phyloP scores from a whole-genome alignment of 1,140 invertebrate genomes.

The Melitaea cinxia region DNA sequence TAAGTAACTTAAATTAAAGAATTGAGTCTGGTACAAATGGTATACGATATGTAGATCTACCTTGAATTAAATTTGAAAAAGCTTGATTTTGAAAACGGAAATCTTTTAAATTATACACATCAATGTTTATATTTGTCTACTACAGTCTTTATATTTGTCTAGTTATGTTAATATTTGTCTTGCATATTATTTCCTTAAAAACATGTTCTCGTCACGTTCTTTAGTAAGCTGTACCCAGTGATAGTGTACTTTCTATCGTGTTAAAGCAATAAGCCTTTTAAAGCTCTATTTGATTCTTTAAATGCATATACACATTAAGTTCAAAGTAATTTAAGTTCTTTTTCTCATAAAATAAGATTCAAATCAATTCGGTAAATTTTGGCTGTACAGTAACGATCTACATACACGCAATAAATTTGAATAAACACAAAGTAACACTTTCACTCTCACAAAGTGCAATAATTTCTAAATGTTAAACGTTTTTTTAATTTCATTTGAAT shows the following conservation, averaged over 20 bases:
- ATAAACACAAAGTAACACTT: neutral
- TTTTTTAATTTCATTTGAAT: neutral
- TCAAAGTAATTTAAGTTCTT: neutral
- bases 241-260: constrained; percentile 3
- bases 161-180: too few relatives aligned
- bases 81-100: too few relatives aligned
- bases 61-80: too few relatives aligned
- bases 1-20: too few relatives aligned
- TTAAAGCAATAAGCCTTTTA: constrained; percentile 4
- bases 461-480: neutral
- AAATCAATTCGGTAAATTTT: neutral
- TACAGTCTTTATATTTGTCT: too few relatives aligned
- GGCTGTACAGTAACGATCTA: neutral
- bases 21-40: too few relatives aligned
- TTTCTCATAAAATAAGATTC: neutral
- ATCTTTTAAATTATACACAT: too few relatives aligned
- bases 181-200: too few relatives aligned
- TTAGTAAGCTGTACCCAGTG: too few relatives aligned
- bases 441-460: neutral
- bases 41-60: too few relatives aligned
- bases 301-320: neutral
- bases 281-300: neutral
- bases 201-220: too few relatives aligned
- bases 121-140: too few relatives aligned
- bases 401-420: constrained; percentile 1